phyloP scores from a whole-genome alignment of 2,888 invertebrate species.

The Ephialtes manifestator region DNA sequence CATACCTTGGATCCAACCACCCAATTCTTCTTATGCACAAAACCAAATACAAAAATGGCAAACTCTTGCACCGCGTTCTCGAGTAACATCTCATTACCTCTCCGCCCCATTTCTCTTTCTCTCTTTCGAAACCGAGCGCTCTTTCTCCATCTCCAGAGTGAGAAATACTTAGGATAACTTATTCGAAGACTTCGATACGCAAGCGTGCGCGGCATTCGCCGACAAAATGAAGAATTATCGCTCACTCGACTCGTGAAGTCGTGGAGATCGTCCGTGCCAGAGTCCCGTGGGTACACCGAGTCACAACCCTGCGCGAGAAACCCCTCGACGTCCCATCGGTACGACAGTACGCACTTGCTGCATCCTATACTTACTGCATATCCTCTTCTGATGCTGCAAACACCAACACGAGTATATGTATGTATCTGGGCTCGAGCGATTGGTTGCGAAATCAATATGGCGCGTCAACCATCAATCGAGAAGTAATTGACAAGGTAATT shows the following conservation, averaged over 20 bases:
- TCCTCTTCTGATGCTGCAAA: not conserved
- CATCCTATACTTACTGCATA: not conserved
- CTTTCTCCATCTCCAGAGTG: constrained; percentile 72
- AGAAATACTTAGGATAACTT: constrained; percentile 79
- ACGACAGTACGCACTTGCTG: not conserved
- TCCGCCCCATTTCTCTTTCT: not conserved
- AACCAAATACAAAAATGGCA: too few relatives aligned
- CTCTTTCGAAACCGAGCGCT: not conserved
- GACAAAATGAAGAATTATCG: constrained; percentile 79
- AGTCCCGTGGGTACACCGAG: not conserved
- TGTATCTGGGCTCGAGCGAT: constrained; percentile 65
- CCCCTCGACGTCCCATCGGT: not conserved
- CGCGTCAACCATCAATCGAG: constrained; percentile 79
- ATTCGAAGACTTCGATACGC: constrained; percentile 77
- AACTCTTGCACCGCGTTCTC: not conserved
- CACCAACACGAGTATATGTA: not conserved
- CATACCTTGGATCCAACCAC: too few relatives aligned
- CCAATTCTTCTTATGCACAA: too few relatives aligned
- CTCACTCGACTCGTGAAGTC: constrained; percentile 71
- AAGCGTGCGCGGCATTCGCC: constrained; percentile 77
- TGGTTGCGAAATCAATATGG: constrained; percentile 80
- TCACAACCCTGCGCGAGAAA: not conserved
- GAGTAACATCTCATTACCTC: not conserved
- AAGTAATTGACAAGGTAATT: constrained; percentile 82
- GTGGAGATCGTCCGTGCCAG: constrained; percentile 3